These are phyloP conservation scores for Anoplophora glabripennis DNA, from an alignment of 1,140 invertebrate species.

Conservation along the genomic window DNA sequence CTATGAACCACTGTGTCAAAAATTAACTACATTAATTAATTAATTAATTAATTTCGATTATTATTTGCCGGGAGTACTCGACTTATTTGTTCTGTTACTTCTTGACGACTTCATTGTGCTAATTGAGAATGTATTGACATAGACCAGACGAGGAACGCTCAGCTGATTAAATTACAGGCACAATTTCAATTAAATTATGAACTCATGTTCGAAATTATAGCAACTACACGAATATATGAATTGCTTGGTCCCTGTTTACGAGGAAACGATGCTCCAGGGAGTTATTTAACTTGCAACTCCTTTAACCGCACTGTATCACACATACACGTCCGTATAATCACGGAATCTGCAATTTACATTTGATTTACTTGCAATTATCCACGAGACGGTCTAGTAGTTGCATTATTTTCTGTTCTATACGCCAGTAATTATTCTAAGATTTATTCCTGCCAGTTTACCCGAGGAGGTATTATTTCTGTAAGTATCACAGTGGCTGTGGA, in stretches of 20 bases:
- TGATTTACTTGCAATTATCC: constrained; percentile 26
- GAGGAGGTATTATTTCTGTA: neutral
- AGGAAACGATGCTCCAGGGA: constrained; percentile 25
- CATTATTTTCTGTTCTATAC: constrained; percentile 4
- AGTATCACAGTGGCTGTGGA: too few species aligned
- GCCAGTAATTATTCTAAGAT: constrained; percentile 4
- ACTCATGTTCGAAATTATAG: constrained; percentile 33
- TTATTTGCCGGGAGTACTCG: too few species aligned
- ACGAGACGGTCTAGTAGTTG: neutral
- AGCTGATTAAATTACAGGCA: constrained; percentile 32
- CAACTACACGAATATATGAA: constrained; percentile 20
- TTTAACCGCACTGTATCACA: constrained; percentile 1
- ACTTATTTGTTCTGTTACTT: too few species aligned
- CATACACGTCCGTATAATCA: constrained; percentile 18
- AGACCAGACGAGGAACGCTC: neutral
- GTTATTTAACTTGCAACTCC: constrained; percentile 27
- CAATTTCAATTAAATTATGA: constrained; percentile 35
- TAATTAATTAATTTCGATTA: too few species aligned
- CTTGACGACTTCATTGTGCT: too few species aligned
- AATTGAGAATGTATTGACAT: too few species aligned
- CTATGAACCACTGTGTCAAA: too few species aligned
- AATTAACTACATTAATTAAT: too few species aligned
- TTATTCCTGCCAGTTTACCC: neutral
- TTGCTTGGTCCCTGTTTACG: constrained; percentile 19
- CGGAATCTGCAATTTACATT: constrained; percentile 30